These are phyloP conservation scores for Argya squamiceps DNA, from an alignment of 2,797 vertebrate genomes.

Conservation along the genomic window DNA sequence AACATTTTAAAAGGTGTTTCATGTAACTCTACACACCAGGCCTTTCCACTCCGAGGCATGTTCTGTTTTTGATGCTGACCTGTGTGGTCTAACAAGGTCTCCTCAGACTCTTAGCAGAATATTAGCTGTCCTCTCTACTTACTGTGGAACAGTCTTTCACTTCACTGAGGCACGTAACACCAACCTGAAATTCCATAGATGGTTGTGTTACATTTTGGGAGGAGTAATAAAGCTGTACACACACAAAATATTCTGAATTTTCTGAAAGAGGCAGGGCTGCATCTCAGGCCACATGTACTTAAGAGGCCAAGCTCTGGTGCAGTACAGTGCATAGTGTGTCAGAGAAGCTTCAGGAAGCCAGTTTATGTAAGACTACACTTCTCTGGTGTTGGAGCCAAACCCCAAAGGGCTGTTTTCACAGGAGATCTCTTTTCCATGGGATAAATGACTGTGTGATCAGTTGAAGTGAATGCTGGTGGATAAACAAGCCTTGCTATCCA, in stretches of 20 bases:
- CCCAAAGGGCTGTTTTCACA: background rate
- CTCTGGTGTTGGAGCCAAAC: background rate
- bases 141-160: background rate
- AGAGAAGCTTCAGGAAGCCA: background rate
- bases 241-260: background rate
- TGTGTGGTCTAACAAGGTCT: background rate
- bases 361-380: background rate
- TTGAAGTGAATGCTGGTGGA: background rate
- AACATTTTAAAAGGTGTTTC: constrained; percentile 9
- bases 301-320: background rate
- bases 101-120: background rate
- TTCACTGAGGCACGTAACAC: background rate
- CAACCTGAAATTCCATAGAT: background rate
- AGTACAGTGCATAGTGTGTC: background rate
- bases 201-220: background rate
- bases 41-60: background rate
- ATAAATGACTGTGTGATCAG: constrained; percentile 17
- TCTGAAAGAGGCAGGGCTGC: background rate
- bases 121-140: background rate
- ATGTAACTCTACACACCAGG: background rate
- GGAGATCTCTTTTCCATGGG: background rate
- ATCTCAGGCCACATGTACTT: background rate
- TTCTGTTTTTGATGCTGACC: background rate
- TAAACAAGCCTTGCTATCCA: background rate
- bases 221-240: background rate